Percentiles rank a stretch among this genome's conserved stretches.
Evolutionary conservation across 1,140 invertebrate genomes (phyloP).

Genomic region (Zaprionus ghesquierei): DNA sequence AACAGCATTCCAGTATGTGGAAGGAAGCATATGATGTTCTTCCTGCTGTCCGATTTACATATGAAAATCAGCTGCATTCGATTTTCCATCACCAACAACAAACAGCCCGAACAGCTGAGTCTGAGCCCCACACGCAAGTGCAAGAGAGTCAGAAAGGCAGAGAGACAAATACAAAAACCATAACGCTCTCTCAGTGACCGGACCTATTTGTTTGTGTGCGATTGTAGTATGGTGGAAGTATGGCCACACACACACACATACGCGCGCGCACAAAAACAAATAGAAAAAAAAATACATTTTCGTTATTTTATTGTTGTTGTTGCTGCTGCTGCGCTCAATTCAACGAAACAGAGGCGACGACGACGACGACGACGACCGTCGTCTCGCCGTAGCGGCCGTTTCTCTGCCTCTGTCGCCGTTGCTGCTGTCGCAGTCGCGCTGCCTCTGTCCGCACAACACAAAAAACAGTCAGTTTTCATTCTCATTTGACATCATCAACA

Average conservation of each 20-base stretch:
- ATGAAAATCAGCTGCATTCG: slow-evolving; percentile 39
- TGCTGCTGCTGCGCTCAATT: slow-evolving; percentile 70
- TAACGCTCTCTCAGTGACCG: slow-evolving; percentile 15
- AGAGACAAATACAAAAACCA: slow-evolving; percentile 19
- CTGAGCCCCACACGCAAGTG: slow-evolving; percentile 47
- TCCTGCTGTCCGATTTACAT: slow-evolving; percentile 16
- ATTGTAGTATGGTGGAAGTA: slow-evolving; percentile 30
- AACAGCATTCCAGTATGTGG: not conserved
- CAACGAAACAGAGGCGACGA: slow-evolving; percentile 53
- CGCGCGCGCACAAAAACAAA: slow-evolving; percentile 41
- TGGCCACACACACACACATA: slow-evolving; percentile 29
- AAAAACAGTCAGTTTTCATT: slow-evolving; percentile 80
- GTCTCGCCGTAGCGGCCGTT: slow-evolving; percentile 38
- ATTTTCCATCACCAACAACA: slow-evolving; percentile 21
- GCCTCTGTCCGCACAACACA: slow-evolving; percentile 61
- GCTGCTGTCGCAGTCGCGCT: slow-evolving; percentile 30
- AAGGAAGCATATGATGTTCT: not conserved
- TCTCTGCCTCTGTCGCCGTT: slow-evolving; percentile 38
- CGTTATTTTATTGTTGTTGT: slow-evolving; percentile 33
- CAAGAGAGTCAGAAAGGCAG: slow-evolving; percentile 30
- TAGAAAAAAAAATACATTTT: slow-evolving; percentile 60
- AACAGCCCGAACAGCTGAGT: slow-evolving; percentile 34
- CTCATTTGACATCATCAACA: slow-evolving; percentile 81
- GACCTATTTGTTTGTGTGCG: slow-evolving; percentile 32
- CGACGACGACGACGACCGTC: slow-evolving; percentile 40